Percentiles rank a stretch among this genome's conserved stretches.
Conservation (phyloP, 2,113 vertebrate genomes). For the Bucco capensis region DNA sequence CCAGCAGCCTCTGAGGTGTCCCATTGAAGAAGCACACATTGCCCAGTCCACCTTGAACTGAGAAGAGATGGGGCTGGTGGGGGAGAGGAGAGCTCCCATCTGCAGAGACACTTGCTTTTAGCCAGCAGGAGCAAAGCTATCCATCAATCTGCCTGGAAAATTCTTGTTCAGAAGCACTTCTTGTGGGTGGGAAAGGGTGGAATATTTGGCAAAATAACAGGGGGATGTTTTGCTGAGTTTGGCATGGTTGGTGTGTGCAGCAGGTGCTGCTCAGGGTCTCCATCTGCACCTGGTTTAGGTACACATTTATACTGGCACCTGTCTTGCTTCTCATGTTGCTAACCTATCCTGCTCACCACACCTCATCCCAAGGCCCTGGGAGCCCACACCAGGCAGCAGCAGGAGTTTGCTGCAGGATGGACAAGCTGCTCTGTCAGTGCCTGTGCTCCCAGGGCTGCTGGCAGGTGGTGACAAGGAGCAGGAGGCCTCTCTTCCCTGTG, state of each 20-base stretch:
- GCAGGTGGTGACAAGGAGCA: neutral
- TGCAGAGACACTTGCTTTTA: neutral
- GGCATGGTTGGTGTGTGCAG: neutral
- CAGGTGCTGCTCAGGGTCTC: neutral
- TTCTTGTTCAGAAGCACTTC: neutral
- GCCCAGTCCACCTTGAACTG: neutral
- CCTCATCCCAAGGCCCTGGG: neutral
- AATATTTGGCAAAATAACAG: neutral
- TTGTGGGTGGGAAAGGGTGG: neutral
- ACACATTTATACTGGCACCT: neutral
- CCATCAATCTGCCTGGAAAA: neutral
- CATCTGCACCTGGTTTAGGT: neutral
- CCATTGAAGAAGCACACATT: no score
- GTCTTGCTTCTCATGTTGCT: neutral
- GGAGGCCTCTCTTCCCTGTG: neutral
- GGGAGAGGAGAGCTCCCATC: neutral
- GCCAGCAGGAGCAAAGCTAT: neutral
- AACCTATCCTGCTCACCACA: neutral
- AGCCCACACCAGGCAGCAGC: neutral
- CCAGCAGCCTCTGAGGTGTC: no score
- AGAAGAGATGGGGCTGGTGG: neutral
- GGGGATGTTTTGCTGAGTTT: neutral
- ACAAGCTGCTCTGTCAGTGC: neutral
- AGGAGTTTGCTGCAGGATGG: neutral
- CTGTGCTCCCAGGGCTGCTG: neutral